A percentile compares a stretch with the other conserved stretches of the same genome.
These are phyloP conservation scores for Protosalanx chinensis DNA, from an alignment of 2,797 vertebrate species.

Conservation along the genomic window DNA sequence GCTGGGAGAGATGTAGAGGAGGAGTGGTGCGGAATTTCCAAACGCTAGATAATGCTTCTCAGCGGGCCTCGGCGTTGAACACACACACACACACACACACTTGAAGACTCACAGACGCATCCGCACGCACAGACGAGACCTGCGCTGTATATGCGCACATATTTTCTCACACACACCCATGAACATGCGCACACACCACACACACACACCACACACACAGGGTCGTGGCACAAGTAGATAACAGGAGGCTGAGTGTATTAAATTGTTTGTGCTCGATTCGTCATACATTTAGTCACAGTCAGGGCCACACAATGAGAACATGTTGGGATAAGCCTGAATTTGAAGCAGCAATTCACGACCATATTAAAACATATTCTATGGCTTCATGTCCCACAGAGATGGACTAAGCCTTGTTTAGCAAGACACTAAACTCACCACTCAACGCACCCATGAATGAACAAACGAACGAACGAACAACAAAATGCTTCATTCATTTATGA, in stretches of 20 bases:
- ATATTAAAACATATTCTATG: neutral
- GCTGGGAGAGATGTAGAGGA: constrained; percentile 11
- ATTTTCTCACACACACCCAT: neutral
- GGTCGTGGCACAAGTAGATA: constrained; percentile 1
- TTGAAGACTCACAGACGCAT: neutral
- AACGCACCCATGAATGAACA: no score
- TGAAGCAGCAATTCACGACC: neutral
- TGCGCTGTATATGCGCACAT: neutral
- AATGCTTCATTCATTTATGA: no score
- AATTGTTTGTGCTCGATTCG: constrained; percentile 10
- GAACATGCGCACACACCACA: neutral
- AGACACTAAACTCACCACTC: neutral
- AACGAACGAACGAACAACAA: no score
- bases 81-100: neutral
- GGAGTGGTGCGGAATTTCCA: constrained; percentile 26
- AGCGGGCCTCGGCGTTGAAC: neutral
- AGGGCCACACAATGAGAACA: neutral
- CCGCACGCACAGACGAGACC: neutral
- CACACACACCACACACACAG: neutral
- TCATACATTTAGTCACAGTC: constrained; percentile 3
- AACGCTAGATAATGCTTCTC: constrained; percentile 1
- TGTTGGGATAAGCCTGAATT: constrained; percentile 3
- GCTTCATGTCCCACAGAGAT: neutral
- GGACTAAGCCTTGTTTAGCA: neutral
- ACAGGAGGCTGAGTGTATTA: constrained; percentile 6